Base-by-base conservation (phyloP, 2,113 vertebrate species). In the Aramus guarauna region DNA sequence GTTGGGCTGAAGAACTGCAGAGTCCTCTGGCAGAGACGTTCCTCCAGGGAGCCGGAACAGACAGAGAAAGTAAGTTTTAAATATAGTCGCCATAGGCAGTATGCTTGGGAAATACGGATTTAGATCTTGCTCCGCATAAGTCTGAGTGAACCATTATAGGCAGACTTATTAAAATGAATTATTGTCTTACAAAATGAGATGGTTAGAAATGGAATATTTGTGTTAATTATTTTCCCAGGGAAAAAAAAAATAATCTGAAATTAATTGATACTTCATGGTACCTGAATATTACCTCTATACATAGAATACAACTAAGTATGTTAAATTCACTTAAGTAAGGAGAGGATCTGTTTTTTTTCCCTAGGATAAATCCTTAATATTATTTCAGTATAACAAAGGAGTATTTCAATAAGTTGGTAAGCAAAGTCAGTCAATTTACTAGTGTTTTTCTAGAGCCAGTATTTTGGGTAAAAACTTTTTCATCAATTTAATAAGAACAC, bases 31-130 rank as follows among this genome's bases (percentile, higher is more conserved):
- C 59, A 69, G 19, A 60, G 15, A 2, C 0, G 0, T 56, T 56
- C 30, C 32, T 62, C 7, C 4, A 19, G 43, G 41, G 66, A 79
- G 17, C 26, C 55, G n/a, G 24, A 36, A 2, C 5, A 41, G 58
- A 34, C 53, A 41, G 45, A 63, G 12, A 59, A n/a, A 26, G 6
- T 30, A 50, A 22, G 9, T 34, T n/a, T 77, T 37, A 34, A 34
- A 6, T 21, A 5, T 2, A 18, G 5, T 21, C 75, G 48, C n/a
- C 8, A 3, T 3, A 18, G 29, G 22, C 26, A 27, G 36, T 62
- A 9, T 19, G 6, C n/a, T 71, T 36, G 45, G 41, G 50, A 87
- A 67, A 37, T 5, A 18, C 0, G 0, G 23, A 24, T 37, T 74
- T 50, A 59, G 32, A 50, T 55, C 27, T n/a, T 53, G 13, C 7